phyloP scores from a whole-genome alignment of 1,140 invertebrate species.

The Ectropis grisescens region DNA sequence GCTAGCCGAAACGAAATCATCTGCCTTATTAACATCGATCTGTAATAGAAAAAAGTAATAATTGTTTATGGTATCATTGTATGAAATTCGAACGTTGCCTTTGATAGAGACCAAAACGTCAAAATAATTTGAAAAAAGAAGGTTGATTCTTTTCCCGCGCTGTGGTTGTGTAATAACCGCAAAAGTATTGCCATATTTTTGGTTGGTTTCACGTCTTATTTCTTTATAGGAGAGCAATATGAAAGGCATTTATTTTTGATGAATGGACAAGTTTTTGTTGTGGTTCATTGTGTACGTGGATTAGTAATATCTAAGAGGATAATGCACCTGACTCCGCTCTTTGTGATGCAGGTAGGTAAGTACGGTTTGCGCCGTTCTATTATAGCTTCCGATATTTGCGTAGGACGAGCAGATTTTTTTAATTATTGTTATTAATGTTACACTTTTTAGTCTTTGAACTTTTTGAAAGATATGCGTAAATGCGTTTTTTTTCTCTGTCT shows the following conservation, averaged over 20 bases:
- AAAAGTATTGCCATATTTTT: constrained; percentile 33
- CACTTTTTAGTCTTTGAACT: no score
- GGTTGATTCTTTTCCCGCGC: constrained; percentile 17
- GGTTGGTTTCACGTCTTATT: constrained; percentile 26
- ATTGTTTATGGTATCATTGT: constrained; percentile 60
- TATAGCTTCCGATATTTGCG: constrained; percentile 35
- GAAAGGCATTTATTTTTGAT: constrained; percentile 44
- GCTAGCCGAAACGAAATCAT: constrained; percentile 45
- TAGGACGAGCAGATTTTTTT: constrained; percentile 19
- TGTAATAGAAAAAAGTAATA: constrained; percentile 30
- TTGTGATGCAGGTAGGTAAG: constrained; percentile 34
- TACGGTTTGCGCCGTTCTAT: constrained; percentile 3
- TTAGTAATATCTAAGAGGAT: constrained; percentile 39
- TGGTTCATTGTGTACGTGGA: constrained; percentile 27
- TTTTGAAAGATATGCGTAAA: no score
- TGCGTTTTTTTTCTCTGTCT: no score
- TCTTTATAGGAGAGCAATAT: constrained; percentile 27
- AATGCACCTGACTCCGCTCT: constrained; percentile 44
- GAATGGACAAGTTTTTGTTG: constrained; percentile 42
- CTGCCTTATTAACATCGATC: constrained; percentile 18
- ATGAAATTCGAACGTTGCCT: constrained; percentile 21
- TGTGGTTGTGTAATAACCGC: constrained; percentile 41
- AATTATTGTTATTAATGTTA: background rate
- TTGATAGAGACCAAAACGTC: constrained; percentile 38
- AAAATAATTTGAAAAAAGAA: constrained; percentile 35